These are phyloP conservation scores for Sebastes trivittatus DNA, from an alignment of 2,797 vertebrate species.

Conservation along the genomic window DNA sequence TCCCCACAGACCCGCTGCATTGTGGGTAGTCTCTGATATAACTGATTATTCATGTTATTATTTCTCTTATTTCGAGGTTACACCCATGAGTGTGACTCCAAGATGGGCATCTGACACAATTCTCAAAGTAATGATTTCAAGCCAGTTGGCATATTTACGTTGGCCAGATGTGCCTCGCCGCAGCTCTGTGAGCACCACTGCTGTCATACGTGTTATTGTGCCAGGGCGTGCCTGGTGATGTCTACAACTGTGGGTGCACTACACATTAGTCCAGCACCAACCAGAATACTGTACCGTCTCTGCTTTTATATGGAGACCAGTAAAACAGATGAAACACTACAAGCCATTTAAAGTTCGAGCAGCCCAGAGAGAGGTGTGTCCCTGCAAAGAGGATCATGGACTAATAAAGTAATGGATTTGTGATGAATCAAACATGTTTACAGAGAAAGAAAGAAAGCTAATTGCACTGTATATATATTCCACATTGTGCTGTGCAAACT, in stretches of 20 bases:
- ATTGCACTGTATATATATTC: background rate
- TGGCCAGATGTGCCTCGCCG: slow-evolving; percentile 1
- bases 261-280: background rate
- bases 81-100: slow-evolving; percentile 29
- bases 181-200: slow-evolving; percentile 16
- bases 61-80: slow-evolving; percentile 41
- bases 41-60: slow-evolving; percentile 15
- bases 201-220: slow-evolving; percentile 15
- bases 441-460: slow-evolving; percentile 17
- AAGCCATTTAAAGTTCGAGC: slow-evolving; percentile 14
- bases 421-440: slow-evolving; percentile 52
- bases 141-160: slow-evolving; percentile 20
- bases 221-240: background rate
- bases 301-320: slow-evolving; percentile 25
- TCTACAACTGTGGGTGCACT: background rate
- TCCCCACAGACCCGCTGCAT: background rate
- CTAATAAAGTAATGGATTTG: slow-evolving; percentile 13
- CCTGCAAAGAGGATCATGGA: slow-evolving; percentile 26
- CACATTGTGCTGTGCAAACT: background rate
- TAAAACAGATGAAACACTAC: slow-evolving; percentile 34
- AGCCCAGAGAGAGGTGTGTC: slow-evolving; percentile 16
- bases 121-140: slow-evolving; percentile 24
- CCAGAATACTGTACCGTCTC: background rate
- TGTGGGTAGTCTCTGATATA: slow-evolving; percentile 16
- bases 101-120: slow-evolving; percentile 39